These are phyloP conservation scores for Trachurus trachurus DNA, from an alignment of 2,797 vertebrate species.

Conservation along the genomic window DNA sequence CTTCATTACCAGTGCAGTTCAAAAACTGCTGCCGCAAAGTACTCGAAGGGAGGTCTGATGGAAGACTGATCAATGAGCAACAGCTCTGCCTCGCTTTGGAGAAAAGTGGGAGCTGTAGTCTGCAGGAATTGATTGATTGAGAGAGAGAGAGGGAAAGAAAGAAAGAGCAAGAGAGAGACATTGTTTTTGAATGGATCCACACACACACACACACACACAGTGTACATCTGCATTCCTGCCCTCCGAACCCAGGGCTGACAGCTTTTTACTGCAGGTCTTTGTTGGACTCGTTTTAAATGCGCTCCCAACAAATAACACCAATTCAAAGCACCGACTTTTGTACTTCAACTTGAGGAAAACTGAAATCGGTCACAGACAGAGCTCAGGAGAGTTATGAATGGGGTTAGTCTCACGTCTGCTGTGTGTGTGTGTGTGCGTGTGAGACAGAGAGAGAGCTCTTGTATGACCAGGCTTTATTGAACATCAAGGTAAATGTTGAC, in stretches of 20 bases:
- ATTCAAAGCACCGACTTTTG: constrained; percentile 2
- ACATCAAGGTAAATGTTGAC: constrained; percentile 43
- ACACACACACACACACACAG: background rate
- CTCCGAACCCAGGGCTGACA: background rate
- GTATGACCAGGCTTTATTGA: constrained; percentile 12
- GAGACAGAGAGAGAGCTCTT: background rate
- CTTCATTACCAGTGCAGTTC: constrained; percentile 30
- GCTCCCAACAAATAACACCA: background rate
- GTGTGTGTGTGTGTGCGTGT: background rate
- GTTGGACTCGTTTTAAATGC: background rate
- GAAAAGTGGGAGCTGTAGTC: constrained; percentile 21
- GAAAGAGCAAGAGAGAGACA: background rate
- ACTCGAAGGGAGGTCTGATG: constrained; percentile 12
- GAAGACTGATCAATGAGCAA: constrained; percentile 41
- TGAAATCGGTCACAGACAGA: background rate
- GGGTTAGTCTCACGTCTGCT: background rate
- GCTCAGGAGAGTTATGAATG: constrained; percentile 10
- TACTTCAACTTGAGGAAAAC: background rate
- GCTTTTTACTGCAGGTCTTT: constrained; percentile 3
- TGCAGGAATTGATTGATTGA: constrained; percentile 28
- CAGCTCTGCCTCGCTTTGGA: constrained; percentile 19
- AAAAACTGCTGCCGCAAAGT: constrained; percentile 8
- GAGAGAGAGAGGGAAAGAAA: constrained; percentile 6
- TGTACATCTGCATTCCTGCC: background rate
- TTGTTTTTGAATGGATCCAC: constrained; percentile 21